Evolutionary conservation across 2,888 invertebrate genomes (phyloP), one percentile per base, ranked within the genome.

Genomic region (Acronicta leporina): DNA sequence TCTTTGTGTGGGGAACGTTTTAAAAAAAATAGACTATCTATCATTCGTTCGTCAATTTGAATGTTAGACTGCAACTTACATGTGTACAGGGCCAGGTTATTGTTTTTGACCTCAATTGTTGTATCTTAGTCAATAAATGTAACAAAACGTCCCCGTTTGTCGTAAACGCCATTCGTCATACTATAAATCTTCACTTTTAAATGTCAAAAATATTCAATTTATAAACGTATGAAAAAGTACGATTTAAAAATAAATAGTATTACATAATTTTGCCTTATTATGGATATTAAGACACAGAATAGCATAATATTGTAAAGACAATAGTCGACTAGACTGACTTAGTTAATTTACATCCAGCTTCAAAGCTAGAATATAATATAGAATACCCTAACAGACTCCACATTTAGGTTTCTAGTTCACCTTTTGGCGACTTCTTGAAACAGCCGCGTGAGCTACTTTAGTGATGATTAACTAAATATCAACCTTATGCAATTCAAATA

Each of bases 231-330:
- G 7, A 52, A 16, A 52, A 25, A 14, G 30, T 47, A 42, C 15
- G n/a, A 42, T 50, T 41, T n/a, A 42, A 64, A 64, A 25, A 55
- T n/a, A 47, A 53, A 68, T 73, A 68, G 57, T 20, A 51, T 68
- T 53, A 72, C 68, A 53, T 47, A 73, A 67, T 54, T 70, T 68
- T 63, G 75, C 75, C 75, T 75, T 75, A 75, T 63, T 75, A 75
- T 48, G 53, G 57, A 74, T 65, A 43, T 72, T 69, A 64, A 75
- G 67, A 56, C 35, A 50, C 50, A 58, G 57, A 62, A 60, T 75
- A 75, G 58, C 55, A 62, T 75, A 65, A 73, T 63, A 41, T 58
- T 63, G 42, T 73, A 49, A 61, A 64, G 63, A 63, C 48, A 57
- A 55, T 67, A 59, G 64, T 60, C 49, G 38, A 63, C 60, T 58